phyloP scores from a whole-genome alignment of 2,113 vertebrate species.

The Lophura nycthemera region DNA sequence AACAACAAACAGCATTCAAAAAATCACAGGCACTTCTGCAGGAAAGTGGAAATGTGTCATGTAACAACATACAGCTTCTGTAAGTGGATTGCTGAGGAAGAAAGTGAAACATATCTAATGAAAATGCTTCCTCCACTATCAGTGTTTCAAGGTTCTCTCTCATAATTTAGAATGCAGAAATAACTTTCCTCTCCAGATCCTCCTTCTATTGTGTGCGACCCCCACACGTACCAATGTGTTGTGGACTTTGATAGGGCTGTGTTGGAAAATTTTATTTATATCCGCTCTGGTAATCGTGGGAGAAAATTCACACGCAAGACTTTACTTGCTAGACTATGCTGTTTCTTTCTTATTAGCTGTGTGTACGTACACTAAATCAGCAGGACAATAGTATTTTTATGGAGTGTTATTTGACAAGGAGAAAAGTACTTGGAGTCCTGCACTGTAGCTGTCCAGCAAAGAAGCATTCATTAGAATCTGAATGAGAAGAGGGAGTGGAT shows the following conservation, averaged over 20 bases:
- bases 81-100: constrained; percentile 16
- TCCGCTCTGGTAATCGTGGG: background rate
- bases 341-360: background rate
- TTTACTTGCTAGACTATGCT: background rate
- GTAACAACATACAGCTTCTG: constrained; percentile 35
- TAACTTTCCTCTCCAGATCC: constrained; percentile 15
- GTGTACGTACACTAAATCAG: background rate
- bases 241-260: background rate
- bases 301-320: background rate
- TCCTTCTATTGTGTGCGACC: background rate
- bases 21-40: constrained; percentile 44
- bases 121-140: constrained; percentile 11
- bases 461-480: constrained; percentile 51
- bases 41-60: constrained; percentile 54
- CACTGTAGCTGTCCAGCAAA: constrained; percentile 1
- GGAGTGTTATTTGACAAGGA: constrained; percentile 34
- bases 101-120: constrained; percentile 43
- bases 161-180: constrained; percentile 44
- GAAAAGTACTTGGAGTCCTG: constrained; percentile 36
- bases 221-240: background rate
- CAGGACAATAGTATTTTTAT: constrained; percentile 1
- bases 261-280: constrained; percentile 31
- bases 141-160: background rate
- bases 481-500: constrained; percentile 37
- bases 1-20: constrained; percentile 54